These are phyloP conservation scores for Felis chaus DNA, from an alignment of 2,113 vertebrate species.

Conservation along the genomic window DNA sequence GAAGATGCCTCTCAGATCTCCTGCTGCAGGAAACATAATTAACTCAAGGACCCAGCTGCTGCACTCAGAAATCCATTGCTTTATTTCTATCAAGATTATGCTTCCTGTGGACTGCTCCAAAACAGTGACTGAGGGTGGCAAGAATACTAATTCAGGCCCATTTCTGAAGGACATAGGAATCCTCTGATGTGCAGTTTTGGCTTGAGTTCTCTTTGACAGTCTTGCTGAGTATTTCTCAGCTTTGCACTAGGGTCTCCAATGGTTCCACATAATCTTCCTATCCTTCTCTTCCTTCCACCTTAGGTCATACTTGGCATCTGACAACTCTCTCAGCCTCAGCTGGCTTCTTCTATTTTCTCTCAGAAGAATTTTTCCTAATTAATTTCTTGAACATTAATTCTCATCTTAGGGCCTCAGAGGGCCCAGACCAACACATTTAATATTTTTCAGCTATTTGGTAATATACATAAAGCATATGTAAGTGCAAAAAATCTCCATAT, in stretches of 20 bases:
- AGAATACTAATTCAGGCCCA: no score
- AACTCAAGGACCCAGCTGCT: background rate
- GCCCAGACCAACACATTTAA: background rate
- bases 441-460: background rate
- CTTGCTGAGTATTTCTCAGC: background rate
- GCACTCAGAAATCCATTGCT: background rate
- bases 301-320: background rate
- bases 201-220: background rate
- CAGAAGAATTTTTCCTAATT: background rate
- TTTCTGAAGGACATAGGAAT: background rate
- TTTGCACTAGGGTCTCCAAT: background rate
- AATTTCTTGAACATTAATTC: background rate
- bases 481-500: background rate
- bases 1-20: background rate
- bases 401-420: background rate
- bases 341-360: background rate
- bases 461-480: background rate
- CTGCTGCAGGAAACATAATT: background rate
- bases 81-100: fast-evolving
- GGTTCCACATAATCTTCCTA: background rate
- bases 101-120: background rate
- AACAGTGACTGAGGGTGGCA: background rate
- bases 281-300: background rate
- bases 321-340: background rate
- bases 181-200: background rate